Percentiles rank a stretch among this genome's conserved stretches.
Evolutionary conservation across 2,113 vertebrate genomes (phyloP).

Genomic region (Protobothrops flavoviridis): DNA sequence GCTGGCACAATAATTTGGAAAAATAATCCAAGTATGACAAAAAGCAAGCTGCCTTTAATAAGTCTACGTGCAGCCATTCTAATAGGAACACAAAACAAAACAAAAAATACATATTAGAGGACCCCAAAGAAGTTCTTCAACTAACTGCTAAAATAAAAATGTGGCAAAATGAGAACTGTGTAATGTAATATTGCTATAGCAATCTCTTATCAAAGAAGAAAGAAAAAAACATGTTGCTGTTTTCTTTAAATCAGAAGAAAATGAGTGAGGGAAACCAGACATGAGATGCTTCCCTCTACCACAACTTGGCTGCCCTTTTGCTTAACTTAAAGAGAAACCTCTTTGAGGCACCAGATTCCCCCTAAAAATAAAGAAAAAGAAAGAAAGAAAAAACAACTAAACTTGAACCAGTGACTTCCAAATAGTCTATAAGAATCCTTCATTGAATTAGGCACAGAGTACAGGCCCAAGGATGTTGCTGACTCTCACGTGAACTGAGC

Average conservation of each 20-base stretch:
- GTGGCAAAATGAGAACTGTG: neutral
- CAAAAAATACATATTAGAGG: neutral
- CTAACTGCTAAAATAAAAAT: neutral
- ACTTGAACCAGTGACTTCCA: neutral
- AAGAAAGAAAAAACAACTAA: neutral
- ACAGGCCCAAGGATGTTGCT: neutral
- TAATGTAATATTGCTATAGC: neutral
- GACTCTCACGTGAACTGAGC: neutral
- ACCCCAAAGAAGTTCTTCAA: neutral
- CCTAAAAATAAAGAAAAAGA: neutral
- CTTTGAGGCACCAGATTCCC: neutral
- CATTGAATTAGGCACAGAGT: neutral
- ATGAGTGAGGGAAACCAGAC: neutral
- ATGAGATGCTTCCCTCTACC: neutral
- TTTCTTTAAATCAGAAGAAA: neutral
- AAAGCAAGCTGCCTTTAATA: neutral
- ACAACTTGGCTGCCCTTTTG: neutral
- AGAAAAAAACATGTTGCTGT: neutral
- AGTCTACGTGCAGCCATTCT: neutral
- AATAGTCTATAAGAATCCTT: neutral
- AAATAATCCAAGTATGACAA: neutral
- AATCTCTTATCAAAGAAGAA: neutral
- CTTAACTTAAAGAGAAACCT: neutral
- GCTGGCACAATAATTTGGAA: neutral
- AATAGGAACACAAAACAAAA: neutral